A percentile compares a stretch with the other conserved stretches of the same genome.
Evolutionary conservation across 2,888 invertebrate species (phyloP).

Genomic region (Apotomis turbidana): DNA sequence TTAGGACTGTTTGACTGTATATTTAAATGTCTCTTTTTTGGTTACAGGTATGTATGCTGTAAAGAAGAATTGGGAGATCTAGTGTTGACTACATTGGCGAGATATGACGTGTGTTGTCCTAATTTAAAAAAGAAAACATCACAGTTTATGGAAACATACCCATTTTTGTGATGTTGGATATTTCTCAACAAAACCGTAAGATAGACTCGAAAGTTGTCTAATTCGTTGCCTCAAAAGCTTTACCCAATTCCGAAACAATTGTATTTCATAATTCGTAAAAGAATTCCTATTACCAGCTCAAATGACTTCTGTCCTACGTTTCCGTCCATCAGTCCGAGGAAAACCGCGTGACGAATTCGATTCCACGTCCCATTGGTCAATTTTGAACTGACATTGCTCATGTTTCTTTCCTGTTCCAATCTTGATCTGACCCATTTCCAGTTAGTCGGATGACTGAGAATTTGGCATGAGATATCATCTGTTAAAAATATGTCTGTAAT

Average conservation of each 20-base stretch:
- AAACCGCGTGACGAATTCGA: constrained; percentile 32
- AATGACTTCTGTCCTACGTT: constrained; percentile 6
- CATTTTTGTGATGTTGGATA: background rate
- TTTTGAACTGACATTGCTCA: constrained; percentile 2
- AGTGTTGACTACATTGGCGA: background rate
- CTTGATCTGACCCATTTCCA: background rate
- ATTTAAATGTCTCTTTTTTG: constrained; percentile 4
- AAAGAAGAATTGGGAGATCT: background rate
- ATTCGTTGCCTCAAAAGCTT: background rate
- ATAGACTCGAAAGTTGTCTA: background rate
- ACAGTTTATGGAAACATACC: no score
- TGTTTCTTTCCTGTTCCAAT: constrained; percentile 1
- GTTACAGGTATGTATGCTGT: constrained; percentile 21
- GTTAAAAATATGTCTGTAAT: no score
- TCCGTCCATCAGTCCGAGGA: constrained; percentile 29
- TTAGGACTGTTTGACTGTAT: no score
- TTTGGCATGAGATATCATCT: background rate
- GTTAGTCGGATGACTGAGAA: background rate
- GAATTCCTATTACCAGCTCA: constrained; percentile 28
- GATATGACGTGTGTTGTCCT: no score
- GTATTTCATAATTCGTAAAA: background rate
- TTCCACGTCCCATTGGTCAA: constrained; percentile 22
- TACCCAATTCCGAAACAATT: background rate
- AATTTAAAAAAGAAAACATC: no score
- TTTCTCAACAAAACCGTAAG: background rate